A percentile compares a stretch with the other conserved stretches of the same genome.
These are phyloP conservation scores for Galerucella calmariensis DNA, from an alignment of 2,888 invertebrate species.

Conservation along the genomic window DNA sequence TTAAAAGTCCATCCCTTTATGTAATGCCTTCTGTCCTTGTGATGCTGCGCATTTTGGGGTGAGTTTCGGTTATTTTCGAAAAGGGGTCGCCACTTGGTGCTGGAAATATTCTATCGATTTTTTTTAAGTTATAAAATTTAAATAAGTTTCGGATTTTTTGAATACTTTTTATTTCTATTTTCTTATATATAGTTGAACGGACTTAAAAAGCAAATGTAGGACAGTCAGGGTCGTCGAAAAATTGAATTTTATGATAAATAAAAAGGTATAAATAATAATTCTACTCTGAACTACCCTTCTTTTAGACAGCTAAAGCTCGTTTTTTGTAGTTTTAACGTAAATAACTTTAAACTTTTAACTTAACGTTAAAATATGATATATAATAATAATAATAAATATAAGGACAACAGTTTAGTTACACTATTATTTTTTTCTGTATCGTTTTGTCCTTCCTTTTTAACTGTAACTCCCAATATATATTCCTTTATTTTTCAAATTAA, in stretches of 20 bases:
- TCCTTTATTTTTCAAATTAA: too few species aligned
- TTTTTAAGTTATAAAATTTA: conserved; percentile 17
- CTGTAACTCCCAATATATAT: too few species aligned
- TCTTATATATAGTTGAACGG: conserved; percentile 14
- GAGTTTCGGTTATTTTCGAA: conserved; percentile 34
- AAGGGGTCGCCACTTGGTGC: conserved; percentile 43
- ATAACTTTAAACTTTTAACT: too few species aligned
- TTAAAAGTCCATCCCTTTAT: conserved; percentile 19
- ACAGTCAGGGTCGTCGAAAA: neutral
- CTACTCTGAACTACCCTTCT: too few species aligned
- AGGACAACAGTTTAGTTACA: too few species aligned
- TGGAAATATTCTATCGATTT: conserved; percentile 28
- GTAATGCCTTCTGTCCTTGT: conserved; percentile 26
- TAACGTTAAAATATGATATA: too few species aligned
- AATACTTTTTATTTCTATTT: conserved; percentile 9
- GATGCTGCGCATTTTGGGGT: conserved; percentile 44
- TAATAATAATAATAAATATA: too few species aligned
- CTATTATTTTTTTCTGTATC: too few species aligned
- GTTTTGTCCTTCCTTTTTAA: too few species aligned
- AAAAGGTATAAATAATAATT: too few species aligned
- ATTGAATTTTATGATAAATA: neutral
- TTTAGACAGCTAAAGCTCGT: too few species aligned
- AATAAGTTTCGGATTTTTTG: conserved; percentile 26
- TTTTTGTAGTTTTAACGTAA: too few species aligned
- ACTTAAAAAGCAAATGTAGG: neutral